A percentile compares a stretch with the other conserved stretches of the same genome.
phyloP scores from a whole-genome alignment of 2,113 vertebrate species.

The Coregonus clupeaformis region DNA sequence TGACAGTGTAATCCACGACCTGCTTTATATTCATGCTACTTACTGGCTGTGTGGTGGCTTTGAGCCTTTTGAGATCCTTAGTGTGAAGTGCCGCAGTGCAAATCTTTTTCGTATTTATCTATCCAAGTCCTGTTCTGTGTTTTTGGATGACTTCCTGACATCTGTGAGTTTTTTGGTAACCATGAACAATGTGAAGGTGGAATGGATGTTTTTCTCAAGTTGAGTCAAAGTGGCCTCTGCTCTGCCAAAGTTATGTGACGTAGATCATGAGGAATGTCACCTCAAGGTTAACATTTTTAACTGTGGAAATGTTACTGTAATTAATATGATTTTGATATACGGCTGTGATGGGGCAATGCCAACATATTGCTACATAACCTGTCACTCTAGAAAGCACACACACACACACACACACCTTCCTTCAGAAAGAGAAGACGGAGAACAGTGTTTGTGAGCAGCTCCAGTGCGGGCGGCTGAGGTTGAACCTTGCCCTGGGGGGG shows the following conservation, averaged over 20 bases:
- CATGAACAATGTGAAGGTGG: slow-evolving; percentile 23
- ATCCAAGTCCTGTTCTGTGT: slow-evolving; percentile 26
- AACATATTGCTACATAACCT: slow-evolving; percentile 17
- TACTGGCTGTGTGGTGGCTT: slow-evolving; percentile 7
- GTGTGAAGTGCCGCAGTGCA: slow-evolving; percentile 46
- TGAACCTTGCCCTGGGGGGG: not conserved
- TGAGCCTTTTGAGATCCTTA: slow-evolving; percentile 42
- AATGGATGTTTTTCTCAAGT: slow-evolving; percentile 19
- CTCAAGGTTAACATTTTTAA: slow-evolving; percentile 31
- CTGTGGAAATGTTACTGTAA: slow-evolving; percentile 14
- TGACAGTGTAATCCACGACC: slow-evolving; percentile 47
- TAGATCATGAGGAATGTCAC: slow-evolving; percentile 37
- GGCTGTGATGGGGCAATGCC: not conserved
- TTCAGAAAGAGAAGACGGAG: not conserved
- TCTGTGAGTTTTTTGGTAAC: slow-evolving; percentile 4
- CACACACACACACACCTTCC: slow-evolving; percentile 5
- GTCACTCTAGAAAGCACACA: not conserved
- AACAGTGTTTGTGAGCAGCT: slow-evolving; percentile 1
- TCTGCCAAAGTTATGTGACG: slow-evolving; percentile 42
- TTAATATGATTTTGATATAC: slow-evolving; percentile 23
- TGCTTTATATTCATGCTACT: slow-evolving; percentile 55
- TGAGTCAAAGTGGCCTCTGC: not conserved
- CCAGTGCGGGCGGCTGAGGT: not conserved
- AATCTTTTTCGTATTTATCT: slow-evolving; percentile 48
- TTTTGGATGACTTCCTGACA: slow-evolving; percentile 27